Base-by-base conservation (phyloP, 2,797 vertebrate species). In the Cyprinodon diabolis region DNA sequence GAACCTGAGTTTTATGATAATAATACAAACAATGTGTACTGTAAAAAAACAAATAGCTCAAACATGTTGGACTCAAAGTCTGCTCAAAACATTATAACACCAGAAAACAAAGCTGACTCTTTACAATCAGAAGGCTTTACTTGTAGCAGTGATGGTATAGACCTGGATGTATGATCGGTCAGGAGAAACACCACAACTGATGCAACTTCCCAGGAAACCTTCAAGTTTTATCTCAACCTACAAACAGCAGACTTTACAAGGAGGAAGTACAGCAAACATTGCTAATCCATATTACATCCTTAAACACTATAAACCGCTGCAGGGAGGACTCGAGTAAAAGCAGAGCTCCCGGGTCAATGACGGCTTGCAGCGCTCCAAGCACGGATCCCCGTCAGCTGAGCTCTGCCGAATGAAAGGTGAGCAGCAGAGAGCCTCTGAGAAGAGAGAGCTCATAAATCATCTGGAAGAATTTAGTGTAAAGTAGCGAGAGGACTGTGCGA, bases 381-480 rank as follows among this genome's bases (percentile, higher is more conserved):
- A 74, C 51, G 75, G 80, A 73, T 68, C 72, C 55, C 45, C 23
- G 7, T 82, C 83, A 71, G 75, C 49, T 19, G 19, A 25, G 55
- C 72, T 68, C 58, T 68, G 71, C 58, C 66, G 52, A 87, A 78
- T 55, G 62, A 72, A 76, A 85, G 74, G 79, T 78, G 72, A 87
- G 84, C 68, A 52, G 79, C 45, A 72, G 76, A n/a, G 11, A 63
- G 76, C 60, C 62, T 74, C 76, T 23, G 58, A 71, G 70, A 72
- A 51, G 73, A 68, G 72, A 74, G 72, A 70, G 77, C 78, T 89
- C 94, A 93, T 93, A 88, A 91, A 95, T 96, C 96, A 96, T 95
- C 94, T 96, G 94, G 95, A 96, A 95, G 92, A 94, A 94, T 94
- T 95, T 95, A 96, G 92, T 92, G 93, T 93, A 92, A 95, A 95